phyloP scores from a whole-genome alignment of 1,140 invertebrate genomes.

The Drosophila mayri region DNA sequence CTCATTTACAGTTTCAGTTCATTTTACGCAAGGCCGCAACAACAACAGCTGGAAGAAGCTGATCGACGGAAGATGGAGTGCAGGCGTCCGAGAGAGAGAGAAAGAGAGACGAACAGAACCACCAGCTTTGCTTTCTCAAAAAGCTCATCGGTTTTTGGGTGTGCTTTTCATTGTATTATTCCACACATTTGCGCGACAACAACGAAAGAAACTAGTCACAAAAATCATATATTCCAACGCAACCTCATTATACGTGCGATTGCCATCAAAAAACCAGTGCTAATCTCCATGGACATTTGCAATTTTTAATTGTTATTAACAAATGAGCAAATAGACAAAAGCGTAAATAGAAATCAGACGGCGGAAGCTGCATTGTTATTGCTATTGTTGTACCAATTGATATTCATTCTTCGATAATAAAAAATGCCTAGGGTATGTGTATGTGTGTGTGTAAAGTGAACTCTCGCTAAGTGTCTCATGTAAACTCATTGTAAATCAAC shows the following conservation, averaged over 20 bases:
- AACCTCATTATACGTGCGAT: slow-evolving; percentile 30
- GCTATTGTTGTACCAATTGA: slow-evolving; percentile 35
- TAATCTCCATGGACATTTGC: slow-evolving; percentile 13
- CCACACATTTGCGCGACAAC: slow-evolving; percentile 58
- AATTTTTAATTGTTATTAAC: slow-evolving; percentile 35
- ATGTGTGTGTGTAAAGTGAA: slow-evolving; percentile 27
- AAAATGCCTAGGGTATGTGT: slow-evolving; percentile 75
- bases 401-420: slow-evolving; percentile 44
- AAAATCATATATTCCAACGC: slow-evolving; percentile 27
- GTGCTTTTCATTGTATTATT: slow-evolving; percentile 56
- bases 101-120: slow-evolving; percentile 2
- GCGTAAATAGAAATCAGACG: slow-evolving; percentile 4
- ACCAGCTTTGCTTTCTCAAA: slow-evolving; percentile 22
- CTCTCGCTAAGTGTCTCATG: slow-evolving; percentile 16
- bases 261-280: slow-evolving; percentile 19
- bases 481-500: slow-evolving; percentile 27
- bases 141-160: slow-evolving; percentile 46
- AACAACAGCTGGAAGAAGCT: slow-evolving; percentile 51
- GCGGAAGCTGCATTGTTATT: slow-evolving; percentile 31
- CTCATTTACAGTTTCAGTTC: slow-evolving; percentile 58
- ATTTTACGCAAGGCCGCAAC: slow-evolving; percentile 35
- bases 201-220: slow-evolving; percentile 55
- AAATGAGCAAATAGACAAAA: slow-evolving; percentile 27
- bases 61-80: slow-evolving; percentile 26
- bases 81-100: background rate